These are phyloP conservation scores for Rhingia campestris DNA, from an alignment of 2,888 invertebrate species.

Conservation along the genomic window DNA sequence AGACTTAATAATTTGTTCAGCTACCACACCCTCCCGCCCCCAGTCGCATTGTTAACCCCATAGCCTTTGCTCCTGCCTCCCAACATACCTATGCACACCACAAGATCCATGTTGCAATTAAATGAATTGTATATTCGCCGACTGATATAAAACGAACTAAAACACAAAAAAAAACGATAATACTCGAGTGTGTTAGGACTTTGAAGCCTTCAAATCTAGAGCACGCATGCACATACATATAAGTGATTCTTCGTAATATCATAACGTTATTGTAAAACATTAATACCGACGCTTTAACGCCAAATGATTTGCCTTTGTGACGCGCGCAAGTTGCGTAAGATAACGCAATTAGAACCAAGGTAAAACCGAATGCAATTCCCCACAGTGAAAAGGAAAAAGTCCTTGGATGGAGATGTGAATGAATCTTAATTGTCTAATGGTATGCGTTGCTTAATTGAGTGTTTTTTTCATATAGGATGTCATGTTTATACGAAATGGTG, in stretches of 20 bases:
- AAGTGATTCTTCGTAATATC: conserved; percentile 5
- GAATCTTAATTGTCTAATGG: conserved; percentile 27
- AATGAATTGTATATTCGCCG: conserved; percentile 36
- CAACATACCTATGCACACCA: neutral
- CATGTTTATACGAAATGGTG: conserved; percentile 13
- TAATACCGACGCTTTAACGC: conserved; percentile 6
- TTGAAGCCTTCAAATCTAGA: conserved; percentile 19
- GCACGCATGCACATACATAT: neutral
- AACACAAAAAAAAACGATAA: neutral
- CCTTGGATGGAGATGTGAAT: conserved; percentile 36
- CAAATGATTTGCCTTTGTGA: conserved; percentile 15
- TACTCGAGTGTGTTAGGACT: neutral
- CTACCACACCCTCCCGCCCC: conserved; percentile 14
- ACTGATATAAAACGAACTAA: conserved; percentile 20
- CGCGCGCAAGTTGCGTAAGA: conserved; percentile 34
- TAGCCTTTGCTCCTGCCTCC: neutral
- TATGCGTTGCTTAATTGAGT: neutral
- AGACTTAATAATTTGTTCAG: conserved; percentile 52
- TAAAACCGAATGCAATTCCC: neutral
- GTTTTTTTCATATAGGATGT: neutral
- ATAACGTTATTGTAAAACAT: neutral
- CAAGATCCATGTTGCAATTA: conserved; percentile 21
- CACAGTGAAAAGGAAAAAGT: neutral
- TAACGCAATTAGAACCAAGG: conserved; percentile 51
- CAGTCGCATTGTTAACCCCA: neutral